Evolutionary conservation across 1,140 invertebrate species (phyloP).

Genomic region (Drosophila elegans): DNA sequence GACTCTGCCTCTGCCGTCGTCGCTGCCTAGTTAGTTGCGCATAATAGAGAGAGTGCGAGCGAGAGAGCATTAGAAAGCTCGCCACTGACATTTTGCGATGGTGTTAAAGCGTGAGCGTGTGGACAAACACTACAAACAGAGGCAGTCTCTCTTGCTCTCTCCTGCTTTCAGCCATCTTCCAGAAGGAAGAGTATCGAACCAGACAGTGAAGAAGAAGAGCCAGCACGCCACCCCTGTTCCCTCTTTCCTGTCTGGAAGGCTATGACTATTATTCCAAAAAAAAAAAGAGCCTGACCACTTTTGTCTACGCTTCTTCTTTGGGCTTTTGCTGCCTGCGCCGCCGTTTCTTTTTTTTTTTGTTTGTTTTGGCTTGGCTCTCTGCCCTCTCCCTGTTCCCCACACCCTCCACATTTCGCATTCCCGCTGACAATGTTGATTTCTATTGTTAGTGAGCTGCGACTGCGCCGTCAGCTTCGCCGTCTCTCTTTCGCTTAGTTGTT

Average conservation of each 20-base stretch:
- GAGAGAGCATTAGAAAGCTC: constrained; percentile 26
- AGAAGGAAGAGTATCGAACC: constrained; percentile 1
- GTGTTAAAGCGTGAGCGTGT: constrained; percentile 45
- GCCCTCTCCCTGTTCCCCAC: background rate
- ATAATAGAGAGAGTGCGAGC: constrained; percentile 43
- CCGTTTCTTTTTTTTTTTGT: constrained; percentile 32
- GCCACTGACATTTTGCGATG: constrained; percentile 2
- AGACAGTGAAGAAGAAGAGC: constrained; percentile 57
- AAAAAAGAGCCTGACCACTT: constrained; percentile 28
- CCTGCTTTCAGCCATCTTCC: background rate
- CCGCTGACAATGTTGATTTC: constrained; percentile 77
- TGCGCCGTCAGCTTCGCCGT: constrained; percentile 58
- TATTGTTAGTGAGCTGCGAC: constrained; percentile 74
- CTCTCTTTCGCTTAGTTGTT: constrained; percentile 51
- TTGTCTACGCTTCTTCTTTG: constrained; percentile 56
- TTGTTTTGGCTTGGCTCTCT: constrained; percentile 3
- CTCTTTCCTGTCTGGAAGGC: constrained; percentile 15
- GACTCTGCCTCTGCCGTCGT: constrained; percentile 42
- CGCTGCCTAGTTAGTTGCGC: constrained; percentile 54
- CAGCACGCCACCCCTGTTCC: background rate
- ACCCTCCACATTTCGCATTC: background rate
- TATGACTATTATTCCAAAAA: constrained; percentile 27
- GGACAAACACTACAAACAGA: constrained; percentile 57
- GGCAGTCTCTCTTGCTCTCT: background rate
- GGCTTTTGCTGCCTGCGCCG: constrained; percentile 34